Evolutionary conservation across 2,888 invertebrate genomes (phyloP).

Genomic region (Spatulosminthurus flaviceps): DNA sequence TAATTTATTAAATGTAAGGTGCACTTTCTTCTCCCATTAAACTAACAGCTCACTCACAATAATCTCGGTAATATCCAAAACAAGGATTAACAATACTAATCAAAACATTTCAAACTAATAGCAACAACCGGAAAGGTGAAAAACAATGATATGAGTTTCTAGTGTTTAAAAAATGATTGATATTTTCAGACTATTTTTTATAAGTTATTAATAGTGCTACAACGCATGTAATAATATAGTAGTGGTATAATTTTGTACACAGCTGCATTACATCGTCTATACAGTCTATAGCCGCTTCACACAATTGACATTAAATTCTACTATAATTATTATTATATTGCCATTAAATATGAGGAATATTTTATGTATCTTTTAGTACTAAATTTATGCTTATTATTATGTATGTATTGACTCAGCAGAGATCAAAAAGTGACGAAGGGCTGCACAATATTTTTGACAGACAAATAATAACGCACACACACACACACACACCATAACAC

Average conservation of each 20-base stretch:
- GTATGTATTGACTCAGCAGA: conserved; percentile 51
- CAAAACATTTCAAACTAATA: too few species aligned
- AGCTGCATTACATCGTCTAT: not conserved
- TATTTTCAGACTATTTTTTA: conserved; percentile 7
- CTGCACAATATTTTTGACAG: not conserved
- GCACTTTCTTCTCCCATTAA: too few species aligned
- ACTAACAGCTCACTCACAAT: too few species aligned
- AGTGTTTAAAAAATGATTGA: conserved; percentile 1
- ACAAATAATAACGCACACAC: too few species aligned
- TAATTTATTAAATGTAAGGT: too few species aligned
- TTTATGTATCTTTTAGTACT: not conserved
- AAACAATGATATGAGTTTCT: not conserved
- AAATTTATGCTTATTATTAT: not conserved
- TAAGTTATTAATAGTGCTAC: not conserved
- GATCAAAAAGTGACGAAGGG: conserved; percentile 45
- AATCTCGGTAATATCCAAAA: too few species aligned
- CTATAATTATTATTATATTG: not conserved
- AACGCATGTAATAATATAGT: not conserved
- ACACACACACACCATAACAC: not conserved
- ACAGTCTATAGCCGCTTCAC: too few species aligned
- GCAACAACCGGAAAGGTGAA: not conserved
- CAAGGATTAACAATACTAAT: too few species aligned
- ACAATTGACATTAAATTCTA: too few species aligned
- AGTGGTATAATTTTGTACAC: too few species aligned
- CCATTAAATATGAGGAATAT: not conserved